phyloP scores from a whole-genome alignment of 2,113 vertebrate genomes.

The Oreochromis tanganicae region DNA sequence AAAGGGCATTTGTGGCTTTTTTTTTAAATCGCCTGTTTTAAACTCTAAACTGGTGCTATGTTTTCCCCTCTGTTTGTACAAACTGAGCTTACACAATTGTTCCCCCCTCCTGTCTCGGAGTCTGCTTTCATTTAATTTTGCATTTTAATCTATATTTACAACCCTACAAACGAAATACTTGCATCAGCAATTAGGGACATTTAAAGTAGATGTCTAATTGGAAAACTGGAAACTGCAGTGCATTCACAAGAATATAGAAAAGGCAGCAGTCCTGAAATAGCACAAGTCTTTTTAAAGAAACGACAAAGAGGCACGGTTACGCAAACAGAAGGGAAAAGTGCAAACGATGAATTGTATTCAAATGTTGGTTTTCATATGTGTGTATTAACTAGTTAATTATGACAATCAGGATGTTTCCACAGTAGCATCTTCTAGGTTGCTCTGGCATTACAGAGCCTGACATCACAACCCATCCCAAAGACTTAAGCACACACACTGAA shows the following conservation, averaged over 20 bases:
- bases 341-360: background rate
- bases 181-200: background rate
- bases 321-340: conserved; percentile 8
- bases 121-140: background rate
- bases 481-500: conserved; percentile 17
- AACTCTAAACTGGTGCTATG: conserved; percentile 69
- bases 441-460: conserved; percentile 6
- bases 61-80: conserved; percentile 48
- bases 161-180: background rate
- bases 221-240: background rate
- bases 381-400: conserved; percentile 23
- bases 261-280: background rate
- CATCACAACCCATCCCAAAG: conserved; percentile 38
- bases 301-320: background rate
- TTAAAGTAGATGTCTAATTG: background rate
- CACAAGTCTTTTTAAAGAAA: conserved; percentile 21
- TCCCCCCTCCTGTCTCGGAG: background rate
- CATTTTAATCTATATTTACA: background rate
- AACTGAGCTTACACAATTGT: conserved; percentile 31
- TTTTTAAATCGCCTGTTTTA: conserved; percentile 15
- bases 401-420: conserved; percentile 66
- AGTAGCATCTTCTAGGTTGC: conserved; percentile 21
- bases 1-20: conserved; percentile 6
- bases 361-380: conserved; percentile 1
- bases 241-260: conserved; percentile 12